phyloP scores from a whole-genome alignment of 2,113 vertebrate genomes.

The Macquaria australasica region DNA sequence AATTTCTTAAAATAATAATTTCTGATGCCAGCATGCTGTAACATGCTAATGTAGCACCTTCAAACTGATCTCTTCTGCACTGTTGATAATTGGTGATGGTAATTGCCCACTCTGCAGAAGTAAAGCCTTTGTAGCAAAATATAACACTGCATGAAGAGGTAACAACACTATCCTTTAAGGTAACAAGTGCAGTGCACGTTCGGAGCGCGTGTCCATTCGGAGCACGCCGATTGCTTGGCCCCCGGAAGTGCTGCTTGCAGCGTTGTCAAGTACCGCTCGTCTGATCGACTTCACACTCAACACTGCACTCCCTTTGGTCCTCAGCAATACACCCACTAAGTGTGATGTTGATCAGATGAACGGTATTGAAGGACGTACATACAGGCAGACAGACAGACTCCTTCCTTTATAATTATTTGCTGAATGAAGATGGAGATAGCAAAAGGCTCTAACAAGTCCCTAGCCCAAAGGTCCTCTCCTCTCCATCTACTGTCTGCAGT shows the following conservation, averaged over 20 bases:
- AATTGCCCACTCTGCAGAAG: background rate
- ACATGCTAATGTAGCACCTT: conserved; percentile 10
- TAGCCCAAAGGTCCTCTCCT: conserved; percentile 55
- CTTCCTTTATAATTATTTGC: background rate
- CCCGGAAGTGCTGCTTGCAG: too few relatives aligned
- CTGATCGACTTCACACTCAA: too few relatives aligned
- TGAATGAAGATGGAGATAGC: conserved; percentile 56
- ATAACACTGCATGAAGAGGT: background rate
- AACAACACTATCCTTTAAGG: conserved; percentile 45
- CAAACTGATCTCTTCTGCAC: background rate
- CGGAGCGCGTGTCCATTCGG: too few relatives aligned
- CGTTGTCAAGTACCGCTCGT: too few relatives aligned
- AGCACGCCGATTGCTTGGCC: too few relatives aligned
- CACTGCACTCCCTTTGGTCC: background rate
- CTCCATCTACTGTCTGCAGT: conserved; percentile 53
- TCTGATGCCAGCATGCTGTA: background rate
- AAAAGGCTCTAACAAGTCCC: conserved; percentile 34
- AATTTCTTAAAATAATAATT: background rate
- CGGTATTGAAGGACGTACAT: background rate
- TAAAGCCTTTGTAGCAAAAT: conserved; percentile 6
- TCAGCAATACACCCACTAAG: background rate
- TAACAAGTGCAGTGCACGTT: background rate
- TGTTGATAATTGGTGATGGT: conserved; percentile 6
- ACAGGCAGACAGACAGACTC: too few relatives aligned
- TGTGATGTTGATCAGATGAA: background rate